Evolutionary conservation across 2,797 vertebrate species (phyloP).

Genomic region (Myotis vivesi): DNA sequence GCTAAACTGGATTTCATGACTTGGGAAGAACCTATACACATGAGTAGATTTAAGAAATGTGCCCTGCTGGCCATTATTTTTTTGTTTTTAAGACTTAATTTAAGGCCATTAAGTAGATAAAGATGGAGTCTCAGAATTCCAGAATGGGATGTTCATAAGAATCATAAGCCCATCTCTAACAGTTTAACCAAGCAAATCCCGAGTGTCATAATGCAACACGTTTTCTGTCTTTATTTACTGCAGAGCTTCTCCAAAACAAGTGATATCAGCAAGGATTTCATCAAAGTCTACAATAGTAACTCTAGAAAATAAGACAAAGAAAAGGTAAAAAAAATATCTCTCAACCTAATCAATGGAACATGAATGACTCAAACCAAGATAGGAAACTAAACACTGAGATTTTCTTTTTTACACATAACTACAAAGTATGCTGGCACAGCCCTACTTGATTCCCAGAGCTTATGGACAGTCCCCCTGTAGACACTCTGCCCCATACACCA

Average conservation of each 20-base stretch:
- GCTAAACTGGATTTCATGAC: not conserved
- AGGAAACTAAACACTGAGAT: not conserved
- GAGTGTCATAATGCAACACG: not conserved
- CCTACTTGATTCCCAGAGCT: not conserved
- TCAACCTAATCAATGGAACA: not conserved
- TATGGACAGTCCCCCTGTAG: fast-evolving
- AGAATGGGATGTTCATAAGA: not conserved
- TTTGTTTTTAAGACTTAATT: not conserved
- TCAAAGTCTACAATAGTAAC: not conserved
- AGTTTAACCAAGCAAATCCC: not conserved
- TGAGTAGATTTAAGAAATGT: not conserved
- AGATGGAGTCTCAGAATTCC: not conserved
- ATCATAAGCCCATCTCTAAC: not conserved
- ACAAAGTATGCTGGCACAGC: not conserved
- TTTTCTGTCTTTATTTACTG: not conserved
- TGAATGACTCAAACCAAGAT: not conserved
- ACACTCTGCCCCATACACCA: not conserved
- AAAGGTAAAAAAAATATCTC: not conserved
- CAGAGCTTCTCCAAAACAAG: not conserved
- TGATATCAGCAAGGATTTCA: not conserved
- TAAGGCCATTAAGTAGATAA: not conserved
- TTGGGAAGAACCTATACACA: not conserved
- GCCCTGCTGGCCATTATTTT: not conserved
- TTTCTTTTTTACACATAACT: not conserved
- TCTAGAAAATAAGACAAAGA: not conserved